Base-by-base conservation (phyloP, 2,797 vertebrate species). In the Micromesistius poutassou region DNA sequence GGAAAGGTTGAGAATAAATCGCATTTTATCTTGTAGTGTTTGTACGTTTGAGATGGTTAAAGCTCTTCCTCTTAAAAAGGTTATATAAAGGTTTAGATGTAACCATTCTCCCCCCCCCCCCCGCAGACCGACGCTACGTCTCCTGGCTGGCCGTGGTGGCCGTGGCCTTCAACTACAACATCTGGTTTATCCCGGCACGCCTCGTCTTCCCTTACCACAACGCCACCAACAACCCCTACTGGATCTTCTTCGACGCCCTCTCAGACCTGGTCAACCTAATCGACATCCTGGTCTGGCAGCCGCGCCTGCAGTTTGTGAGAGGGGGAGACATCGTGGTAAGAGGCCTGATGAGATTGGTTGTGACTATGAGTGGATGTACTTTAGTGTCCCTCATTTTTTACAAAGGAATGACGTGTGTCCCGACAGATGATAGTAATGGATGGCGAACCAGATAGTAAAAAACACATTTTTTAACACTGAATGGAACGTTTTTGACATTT, bases 261-360 rank as follows among this genome's bases (percentile, higher is more conserved):
- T 93, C 93, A 25, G 97, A 98, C 38, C 0, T 92, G 1, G 87
- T 96, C 77, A 96, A 95, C 73, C 3, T 96, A 0, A 83, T 94
- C 0, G 97, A 98, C 84, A 88, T 96, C 9, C 0, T 94, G 0
- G 0, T 96, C n/a, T 96, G 97, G 93, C 97, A 98, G 79, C 95
- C 96, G 0, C 91, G 96, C 74, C 89, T 97, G 28, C 94, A 96
- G 82, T 98, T 97, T 78, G 82, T 97, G 85, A 95, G 76, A 94
- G 94, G 89, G 10, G 97, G 97, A 83, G 96, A 98, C 81, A 94
- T 97, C 74, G 94, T 98, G 68, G 97, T 98, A 89, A 94, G 97
- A 50, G 46, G 16, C 46, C 19, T 22, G 16, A 50, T 1, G 46
- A 50, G 13, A 22, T 50, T 5, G 4, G 19, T 22, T 50, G 0